A percentile compares a stretch with the other conserved stretches of the same genome.
These are phyloP conservation scores for Apodemia zela DNA, from an alignment of 2,888 invertebrate species.

Conservation along the genomic window DNA sequence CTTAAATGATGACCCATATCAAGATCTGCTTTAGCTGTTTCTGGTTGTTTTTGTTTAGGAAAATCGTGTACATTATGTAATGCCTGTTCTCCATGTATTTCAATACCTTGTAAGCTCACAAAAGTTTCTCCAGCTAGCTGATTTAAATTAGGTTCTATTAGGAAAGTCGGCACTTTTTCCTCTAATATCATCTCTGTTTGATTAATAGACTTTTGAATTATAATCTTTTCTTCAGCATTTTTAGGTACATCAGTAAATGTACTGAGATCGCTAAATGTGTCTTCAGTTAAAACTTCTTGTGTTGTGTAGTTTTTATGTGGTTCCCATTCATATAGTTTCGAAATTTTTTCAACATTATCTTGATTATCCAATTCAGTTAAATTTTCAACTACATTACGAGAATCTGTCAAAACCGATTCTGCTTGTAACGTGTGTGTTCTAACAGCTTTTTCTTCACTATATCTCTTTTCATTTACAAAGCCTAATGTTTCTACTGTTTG, in stretches of 20 bases:
- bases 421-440: slow-evolving; percentile 39
- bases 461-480: slow-evolving; percentile 30
- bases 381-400: slow-evolving; percentile 50
- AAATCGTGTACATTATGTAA: slow-evolving; percentile 47
- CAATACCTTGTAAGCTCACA: slow-evolving; percentile 46
- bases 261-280: slow-evolving; percentile 39
- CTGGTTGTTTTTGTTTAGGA: slow-evolving; percentile 35
- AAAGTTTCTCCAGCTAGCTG: slow-evolving; percentile 48
- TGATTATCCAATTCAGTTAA: slow-evolving; percentile 35
- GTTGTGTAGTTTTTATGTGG: slow-evolving; percentile 51
- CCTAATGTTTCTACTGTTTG: slow-evolving; percentile 37
- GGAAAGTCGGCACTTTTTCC: slow-evolving; percentile 43
- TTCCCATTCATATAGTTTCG: slow-evolving; percentile 43
- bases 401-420: slow-evolving; percentile 43
- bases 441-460: slow-evolving; percentile 47
- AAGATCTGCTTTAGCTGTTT: slow-evolving; percentile 42
- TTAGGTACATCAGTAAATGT: slow-evolving; percentile 33
- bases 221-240: slow-evolving; percentile 42
- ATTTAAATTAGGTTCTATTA: slow-evolving; percentile 33
- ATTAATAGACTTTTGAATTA: slow-evolving; percentile 48
- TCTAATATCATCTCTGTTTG: slow-evolving; percentile 44
- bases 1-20: slow-evolving; percentile 51
- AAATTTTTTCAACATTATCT: slow-evolving; percentile 38
- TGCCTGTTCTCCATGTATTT: slow-evolving; percentile 41
- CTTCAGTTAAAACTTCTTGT: slow-evolving; percentile 45